phyloP scores from a whole-genome alignment of 2,113 vertebrate genomes.

The Ancistrus triradiatus region DNA sequence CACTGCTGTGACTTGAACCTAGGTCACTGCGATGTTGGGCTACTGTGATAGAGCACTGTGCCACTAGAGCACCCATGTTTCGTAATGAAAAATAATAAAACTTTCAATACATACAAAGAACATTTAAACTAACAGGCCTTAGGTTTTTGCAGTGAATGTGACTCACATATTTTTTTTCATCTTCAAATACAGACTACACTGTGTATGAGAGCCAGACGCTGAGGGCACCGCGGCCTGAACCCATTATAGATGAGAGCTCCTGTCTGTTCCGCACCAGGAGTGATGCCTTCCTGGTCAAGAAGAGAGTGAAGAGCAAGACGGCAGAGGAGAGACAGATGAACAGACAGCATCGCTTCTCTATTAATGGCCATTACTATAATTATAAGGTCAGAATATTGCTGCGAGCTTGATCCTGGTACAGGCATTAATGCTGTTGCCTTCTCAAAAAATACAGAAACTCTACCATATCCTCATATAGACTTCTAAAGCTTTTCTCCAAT shows the following conservation, averaged over 20 bases:
- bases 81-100: too few species aligned
- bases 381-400: slow-evolving; percentile 69
- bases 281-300: slow-evolving; percentile 67
- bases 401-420: not conserved
- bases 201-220: slow-evolving; percentile 68
- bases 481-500: too few species aligned
- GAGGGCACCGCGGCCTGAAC: slow-evolving; percentile 49
- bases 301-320: slow-evolving; percentile 55
- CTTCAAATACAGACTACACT: slow-evolving; percentile 51
- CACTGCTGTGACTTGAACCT: too few species aligned
- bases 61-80: too few species aligned
- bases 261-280: slow-evolving; percentile 76
- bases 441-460: too few species aligned
- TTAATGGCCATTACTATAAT: slow-evolving; percentile 93
- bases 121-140: too few species aligned
- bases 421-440: too few species aligned
- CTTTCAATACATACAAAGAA: too few species aligned
- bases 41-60: too few species aligned
- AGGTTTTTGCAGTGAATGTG: too few species aligned
- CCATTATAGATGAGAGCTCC: slow-evolving; percentile 60
- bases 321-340: slow-evolving; percentile 59
- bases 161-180: not conserved
- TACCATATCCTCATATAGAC: too few species aligned
- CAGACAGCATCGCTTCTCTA: slow-evolving; percentile 79
- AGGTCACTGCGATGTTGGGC: too few species aligned